These are phyloP conservation scores for Terrapene triunguis DNA, from an alignment of 2,113 vertebrate species.

Conservation along the genomic window DNA sequence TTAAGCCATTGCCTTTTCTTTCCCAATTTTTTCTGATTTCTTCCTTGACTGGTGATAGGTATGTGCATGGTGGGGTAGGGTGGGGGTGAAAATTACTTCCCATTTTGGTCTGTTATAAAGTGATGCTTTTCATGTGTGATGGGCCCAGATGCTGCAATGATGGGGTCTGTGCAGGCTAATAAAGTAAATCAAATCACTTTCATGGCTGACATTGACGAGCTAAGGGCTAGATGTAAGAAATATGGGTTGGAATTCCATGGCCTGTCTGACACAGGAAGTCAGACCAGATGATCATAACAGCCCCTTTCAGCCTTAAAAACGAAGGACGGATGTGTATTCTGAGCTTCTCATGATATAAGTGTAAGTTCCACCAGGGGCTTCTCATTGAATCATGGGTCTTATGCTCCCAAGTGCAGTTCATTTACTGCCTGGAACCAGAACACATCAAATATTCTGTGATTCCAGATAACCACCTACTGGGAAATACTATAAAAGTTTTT, in stretches of 20 bases:
- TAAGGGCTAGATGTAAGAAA: conserved; percentile 16
- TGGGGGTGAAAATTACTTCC: not conserved
- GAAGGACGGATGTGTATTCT: too few relatives aligned
- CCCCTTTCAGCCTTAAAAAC: too few relatives aligned
- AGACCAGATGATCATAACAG: too few relatives aligned
- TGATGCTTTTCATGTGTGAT: not conserved
- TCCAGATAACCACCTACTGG: too few relatives aligned
- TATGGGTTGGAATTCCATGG: not conserved
- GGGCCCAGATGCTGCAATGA: not conserved
- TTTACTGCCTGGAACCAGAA: too few relatives aligned
- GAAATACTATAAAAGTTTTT: too few relatives aligned
- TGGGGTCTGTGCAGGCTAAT: conserved; percentile 2
- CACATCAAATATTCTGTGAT: too few relatives aligned
- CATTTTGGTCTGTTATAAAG: not conserved
- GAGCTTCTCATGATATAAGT: too few relatives aligned
- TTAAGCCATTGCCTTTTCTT: not conserved
- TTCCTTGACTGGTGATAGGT: not conserved
- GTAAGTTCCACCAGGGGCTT: too few relatives aligned
- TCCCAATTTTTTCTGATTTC: not conserved
- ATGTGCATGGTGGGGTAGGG: not conserved
- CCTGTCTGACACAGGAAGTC: not conserved
- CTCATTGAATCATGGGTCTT: too few relatives aligned
- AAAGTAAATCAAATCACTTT: not conserved
- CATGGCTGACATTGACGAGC: not conserved
- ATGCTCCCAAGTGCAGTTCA: too few relatives aligned